A percentile compares a stretch with the other conserved stretches of the same genome.
phyloP scores from a whole-genome alignment of 2,888 invertebrate genomes.

The Chymomyza amoena region DNA sequence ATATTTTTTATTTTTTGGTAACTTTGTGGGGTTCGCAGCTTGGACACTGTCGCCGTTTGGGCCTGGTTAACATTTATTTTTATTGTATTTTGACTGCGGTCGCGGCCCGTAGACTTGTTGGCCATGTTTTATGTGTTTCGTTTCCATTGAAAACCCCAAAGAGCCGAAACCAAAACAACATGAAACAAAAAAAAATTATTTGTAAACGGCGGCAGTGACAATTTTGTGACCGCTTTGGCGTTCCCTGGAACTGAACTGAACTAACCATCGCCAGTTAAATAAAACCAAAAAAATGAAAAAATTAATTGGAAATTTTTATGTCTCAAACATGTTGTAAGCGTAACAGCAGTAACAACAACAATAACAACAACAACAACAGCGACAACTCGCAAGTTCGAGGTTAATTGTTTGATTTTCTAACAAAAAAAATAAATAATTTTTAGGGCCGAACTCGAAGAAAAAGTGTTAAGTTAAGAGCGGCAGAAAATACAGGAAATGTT shows the following conservation, averaged over 20 bases:
- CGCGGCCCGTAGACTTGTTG: constrained; percentile 40
- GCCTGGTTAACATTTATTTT: constrained; percentile 51
- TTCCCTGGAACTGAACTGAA: constrained; percentile 65
- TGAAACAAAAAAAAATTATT: constrained; percentile 58
- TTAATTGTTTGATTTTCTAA: constrained; percentile 73
- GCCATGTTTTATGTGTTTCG: constrained; percentile 70
- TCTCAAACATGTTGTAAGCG: constrained; percentile 69
- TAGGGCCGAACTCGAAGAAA: constrained; percentile 50
- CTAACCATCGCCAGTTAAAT: constrained; percentile 46
- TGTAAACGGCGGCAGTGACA: constrained; percentile 70
- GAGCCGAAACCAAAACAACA: constrained; percentile 47
- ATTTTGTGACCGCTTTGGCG: constrained; percentile 47
- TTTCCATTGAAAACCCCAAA: constrained; percentile 71
- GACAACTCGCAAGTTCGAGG: constrained; percentile 63
- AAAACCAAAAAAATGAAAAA: constrained; percentile 42
- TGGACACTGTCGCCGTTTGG: constrained; percentile 24
- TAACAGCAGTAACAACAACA: constrained; percentile 23
- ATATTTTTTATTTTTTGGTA: not conserved
- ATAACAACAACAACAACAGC: constrained; percentile 28
- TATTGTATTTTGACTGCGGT: constrained; percentile 56
- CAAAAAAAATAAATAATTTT: constrained; percentile 48
- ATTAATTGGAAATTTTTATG: constrained; percentile 74
- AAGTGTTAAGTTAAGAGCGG: not conserved
- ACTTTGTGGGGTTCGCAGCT: not conserved
- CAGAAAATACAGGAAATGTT: constrained; percentile 61